These are phyloP conservation scores for Mesocricetus auratus DNA, from an alignment of 2,113 vertebrate genomes.

Conservation along the genomic window DNA sequence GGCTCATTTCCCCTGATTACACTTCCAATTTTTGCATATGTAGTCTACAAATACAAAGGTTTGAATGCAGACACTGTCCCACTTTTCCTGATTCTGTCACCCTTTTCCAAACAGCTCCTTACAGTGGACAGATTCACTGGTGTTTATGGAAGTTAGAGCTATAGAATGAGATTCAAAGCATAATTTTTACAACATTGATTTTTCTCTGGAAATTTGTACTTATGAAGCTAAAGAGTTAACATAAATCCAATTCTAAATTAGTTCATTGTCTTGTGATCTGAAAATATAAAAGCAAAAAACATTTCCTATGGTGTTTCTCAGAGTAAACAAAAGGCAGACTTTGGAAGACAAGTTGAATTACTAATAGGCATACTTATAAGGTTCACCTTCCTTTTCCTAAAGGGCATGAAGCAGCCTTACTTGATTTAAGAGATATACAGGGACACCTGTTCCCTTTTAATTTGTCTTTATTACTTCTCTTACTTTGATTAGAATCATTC, in stretches of 20 bases:
- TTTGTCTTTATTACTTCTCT: background rate
- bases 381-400: background rate
- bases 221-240: background rate
- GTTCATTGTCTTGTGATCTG: background rate
- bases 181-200: background rate
- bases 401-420: fast-evolving
- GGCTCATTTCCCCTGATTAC: background rate
- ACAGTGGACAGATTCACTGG: background rate
- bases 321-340: conserved; percentile 21
- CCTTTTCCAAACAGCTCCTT: background rate
- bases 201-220: conserved; percentile 25
- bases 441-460: background rate
- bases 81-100: background rate
- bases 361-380: background rate
- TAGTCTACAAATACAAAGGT: background rate
- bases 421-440: background rate
- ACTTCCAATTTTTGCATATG: background rate
- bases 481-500: conserved; percentile 3
- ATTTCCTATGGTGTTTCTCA: background rate
- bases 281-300: conserved; percentile 13
- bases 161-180: background rate
- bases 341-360: background rate
- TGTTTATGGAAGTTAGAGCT: background rate
- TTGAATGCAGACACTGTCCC: background rate
- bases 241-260: background rate